A percentile compares a stretch with the other conserved stretches of the same genome.
Evolutionary conservation across 2,888 invertebrate species (phyloP).

Genomic region (Epinotia ramella): DNA sequence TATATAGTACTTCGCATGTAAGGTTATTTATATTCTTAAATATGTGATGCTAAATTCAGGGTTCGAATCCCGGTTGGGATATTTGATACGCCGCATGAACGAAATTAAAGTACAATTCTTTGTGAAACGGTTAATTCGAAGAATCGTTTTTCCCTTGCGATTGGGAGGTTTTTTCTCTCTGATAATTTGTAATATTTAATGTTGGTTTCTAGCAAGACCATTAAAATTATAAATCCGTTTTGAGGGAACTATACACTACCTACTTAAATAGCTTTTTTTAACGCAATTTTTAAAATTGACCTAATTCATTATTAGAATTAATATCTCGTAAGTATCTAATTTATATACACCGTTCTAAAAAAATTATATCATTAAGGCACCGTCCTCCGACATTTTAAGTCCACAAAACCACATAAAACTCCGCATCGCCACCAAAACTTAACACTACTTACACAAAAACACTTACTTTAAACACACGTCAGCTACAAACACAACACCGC

Average conservation of each 20-base stretch:
- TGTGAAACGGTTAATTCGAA: no score
- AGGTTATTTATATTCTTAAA: no score
- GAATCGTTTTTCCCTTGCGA: neutral
- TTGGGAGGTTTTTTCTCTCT: neutral
- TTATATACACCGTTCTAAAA: neutral
- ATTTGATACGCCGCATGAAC: no score
- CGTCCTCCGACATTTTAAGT: constrained; percentile 43
- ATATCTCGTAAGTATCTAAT: no score
- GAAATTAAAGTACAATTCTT: no score
- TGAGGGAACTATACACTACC: neutral
- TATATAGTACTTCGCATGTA: no score
- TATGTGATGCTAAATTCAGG: no score
- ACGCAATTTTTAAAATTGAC: no score
- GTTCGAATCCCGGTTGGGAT: no score
- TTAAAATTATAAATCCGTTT: neutral
- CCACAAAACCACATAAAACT: constrained; percentile 49
- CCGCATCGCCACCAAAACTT: constrained; percentile 37
- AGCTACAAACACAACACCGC: constrained; percentile 40
- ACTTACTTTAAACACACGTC: constrained; percentile 45
- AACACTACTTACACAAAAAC: constrained; percentile 27
- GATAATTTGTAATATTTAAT: neutral
- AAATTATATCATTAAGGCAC: neutral
- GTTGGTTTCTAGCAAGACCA: neutral
- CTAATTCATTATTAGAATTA: no score
- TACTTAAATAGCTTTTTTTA: no score